These are phyloP conservation scores for Phataginus tetradactyla DNA, from an alignment of 2,797 vertebrate genomes.

Conservation along the genomic window DNA sequence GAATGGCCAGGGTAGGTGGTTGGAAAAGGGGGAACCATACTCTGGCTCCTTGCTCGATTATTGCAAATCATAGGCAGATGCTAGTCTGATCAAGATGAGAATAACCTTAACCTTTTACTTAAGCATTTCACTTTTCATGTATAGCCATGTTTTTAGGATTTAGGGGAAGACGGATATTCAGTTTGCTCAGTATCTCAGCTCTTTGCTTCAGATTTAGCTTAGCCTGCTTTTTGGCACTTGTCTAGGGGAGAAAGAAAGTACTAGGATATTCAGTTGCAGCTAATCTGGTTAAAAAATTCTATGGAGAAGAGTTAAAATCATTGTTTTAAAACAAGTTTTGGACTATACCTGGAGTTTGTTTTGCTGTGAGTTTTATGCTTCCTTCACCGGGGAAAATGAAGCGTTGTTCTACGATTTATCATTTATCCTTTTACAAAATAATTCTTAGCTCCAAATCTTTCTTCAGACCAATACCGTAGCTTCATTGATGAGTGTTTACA, in stretches of 20 bases:
- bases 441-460: slow-evolving; percentile 10
- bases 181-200: background rate
- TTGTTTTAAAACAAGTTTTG: slow-evolving; percentile 10
- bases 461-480: background rate
- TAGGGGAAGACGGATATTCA: background rate
- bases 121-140: background rate
- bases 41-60: slow-evolving; percentile 2
- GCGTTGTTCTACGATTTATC: slow-evolving; percentile 13
- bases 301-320: slow-evolving; percentile 42
- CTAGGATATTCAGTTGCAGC: slow-evolving; percentile 26
- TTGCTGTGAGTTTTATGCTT: slow-evolving; percentile 38
- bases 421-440: background rate
- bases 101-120: background rate
- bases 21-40: background rate
- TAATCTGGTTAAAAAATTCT: slow-evolving; percentile 1
- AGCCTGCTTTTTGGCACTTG: slow-evolving; percentile 13
- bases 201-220: background rate
- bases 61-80: background rate
- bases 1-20: background rate
- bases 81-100: slow-evolving; percentile 36
- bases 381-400: slow-evolving; percentile 28
- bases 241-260: background rate
- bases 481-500: background rate
- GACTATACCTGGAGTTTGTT: slow-evolving; percentile 42
- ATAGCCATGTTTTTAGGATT: background rate